These are phyloP conservation scores for Gymnoscopelus microlampas DNA, from an alignment of 2,797 vertebrate species.

Conservation along the genomic window DNA sequence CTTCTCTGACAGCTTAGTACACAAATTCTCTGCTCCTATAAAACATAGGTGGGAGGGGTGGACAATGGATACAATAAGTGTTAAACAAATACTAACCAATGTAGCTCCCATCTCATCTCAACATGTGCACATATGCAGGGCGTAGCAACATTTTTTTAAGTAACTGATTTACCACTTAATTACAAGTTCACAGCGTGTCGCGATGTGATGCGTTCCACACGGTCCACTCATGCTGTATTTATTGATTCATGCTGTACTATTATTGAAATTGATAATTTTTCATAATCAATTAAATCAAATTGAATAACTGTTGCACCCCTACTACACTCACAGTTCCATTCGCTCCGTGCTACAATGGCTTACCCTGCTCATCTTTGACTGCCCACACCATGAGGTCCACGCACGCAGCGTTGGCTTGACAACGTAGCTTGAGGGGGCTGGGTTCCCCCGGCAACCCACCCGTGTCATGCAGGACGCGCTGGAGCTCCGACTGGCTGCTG, in stretches of 20 bases:
- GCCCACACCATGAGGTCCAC: constrained; percentile 99
- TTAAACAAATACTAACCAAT: constrained; percentile 7
- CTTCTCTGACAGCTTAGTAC: constrained; percentile 94
- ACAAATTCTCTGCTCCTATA: constrained; percentile 94
- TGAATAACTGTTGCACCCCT: too few relatives aligned
- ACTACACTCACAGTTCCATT: background rate
- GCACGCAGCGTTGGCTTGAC: constrained; percentile 95
- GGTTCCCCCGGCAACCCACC: constrained; percentile 86
- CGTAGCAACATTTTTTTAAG: too few relatives aligned
- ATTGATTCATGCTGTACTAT: too few relatives aligned
- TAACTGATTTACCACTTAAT: too few relatives aligned
- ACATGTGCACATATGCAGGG: too few relatives aligned
- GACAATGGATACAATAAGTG: background rate
- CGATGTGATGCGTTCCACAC: too few relatives aligned
- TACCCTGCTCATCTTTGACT: constrained; percentile 96
- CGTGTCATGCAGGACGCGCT: constrained; percentile 91
- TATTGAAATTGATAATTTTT: too few relatives aligned
- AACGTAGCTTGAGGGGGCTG: constrained; percentile 92
- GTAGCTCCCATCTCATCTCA: constrained; percentile 17
- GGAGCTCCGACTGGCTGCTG: constrained; percentile 92
- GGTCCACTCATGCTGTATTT: too few relatives aligned
- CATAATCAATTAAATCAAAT: too few relatives aligned
- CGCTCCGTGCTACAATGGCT: constrained; percentile 25
- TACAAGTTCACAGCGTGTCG: too few relatives aligned
- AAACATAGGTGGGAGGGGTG: constrained; percentile 1